Evolutionary conservation across 1,140 invertebrate genomes (phyloP), one percentile per base, ranked within the genome.

Genomic region (Ericerus pela): DNA sequence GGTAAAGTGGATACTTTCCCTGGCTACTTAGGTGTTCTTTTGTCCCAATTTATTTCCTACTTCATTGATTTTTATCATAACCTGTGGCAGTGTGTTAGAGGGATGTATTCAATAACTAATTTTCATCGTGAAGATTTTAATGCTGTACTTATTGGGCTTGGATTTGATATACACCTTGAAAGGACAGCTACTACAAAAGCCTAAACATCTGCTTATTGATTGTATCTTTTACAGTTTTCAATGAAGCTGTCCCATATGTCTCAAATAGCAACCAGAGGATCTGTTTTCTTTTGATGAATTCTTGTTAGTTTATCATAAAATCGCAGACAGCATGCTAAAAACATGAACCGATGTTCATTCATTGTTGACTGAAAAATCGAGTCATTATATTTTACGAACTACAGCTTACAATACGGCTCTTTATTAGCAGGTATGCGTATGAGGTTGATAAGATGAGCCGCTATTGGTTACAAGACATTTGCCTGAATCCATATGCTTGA

Each of bases 131-230:
- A 63, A 68, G 56, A 69, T 61, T 64, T 74, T 73, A 41, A 73
- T 65, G n/a, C 69, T 73, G 63, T 73, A 75, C 61, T 68, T 67
- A 24, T 59, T 62, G 65, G 66, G 66, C 57, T 68, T 70, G 37
- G 24, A 58, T 24, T 68, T 67, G 20, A 73, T 68, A 55, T 70
- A 71, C 54, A 69, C 67, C 10, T 61, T 61, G 53, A 72, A 73
- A n/a, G 18, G 10, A 56, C 67, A 71, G 18, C 66, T 53, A 27
- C 68, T 69, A 16, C 68, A 30, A 56, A 71, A 73, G 14, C 59
- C 53, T 54, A 62, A n/a, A 53, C 10, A 73, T 57, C 55, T 65
- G 62, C 60, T 74, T 67, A 62, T 72, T 67, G 47, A 70, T 60
- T 51, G 6, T 51, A 28, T 28, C 30, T 28, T 37, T 26, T 60